Percentiles rank a stretch among this genome's conserved stretches.
Conservation (phyloP, 2,113 vertebrate genomes). For the Thinocorus orbignyianus region DNA sequence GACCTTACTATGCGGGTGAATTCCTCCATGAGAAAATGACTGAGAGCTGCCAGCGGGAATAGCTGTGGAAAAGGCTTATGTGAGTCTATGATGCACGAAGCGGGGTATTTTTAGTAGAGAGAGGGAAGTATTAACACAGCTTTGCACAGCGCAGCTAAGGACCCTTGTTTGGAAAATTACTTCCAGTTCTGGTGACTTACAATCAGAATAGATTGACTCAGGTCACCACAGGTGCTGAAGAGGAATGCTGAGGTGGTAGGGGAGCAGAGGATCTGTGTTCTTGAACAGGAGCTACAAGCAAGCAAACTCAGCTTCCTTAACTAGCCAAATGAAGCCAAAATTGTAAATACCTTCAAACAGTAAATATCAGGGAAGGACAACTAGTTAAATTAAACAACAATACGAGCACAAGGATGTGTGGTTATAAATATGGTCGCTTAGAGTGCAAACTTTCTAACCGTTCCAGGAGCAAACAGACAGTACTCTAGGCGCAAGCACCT, state of each 20-base stretch:
- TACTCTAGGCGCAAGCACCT: background rate
- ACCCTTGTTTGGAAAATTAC: constrained; percentile 13
- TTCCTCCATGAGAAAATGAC: background rate
- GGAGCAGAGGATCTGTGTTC: background rate
- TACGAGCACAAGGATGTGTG: background rate
- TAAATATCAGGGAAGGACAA: background rate
- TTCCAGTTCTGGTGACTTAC: background rate
- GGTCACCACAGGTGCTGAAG: background rate
- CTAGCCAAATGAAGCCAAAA: background rate
- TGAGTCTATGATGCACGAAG: background rate
- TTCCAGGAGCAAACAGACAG: background rate
- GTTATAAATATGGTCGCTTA: background rate
- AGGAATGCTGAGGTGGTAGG: background rate
- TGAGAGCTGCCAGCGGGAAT: background rate
- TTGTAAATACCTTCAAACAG: background rate
- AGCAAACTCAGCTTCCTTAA: background rate
- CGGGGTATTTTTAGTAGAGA: background rate
- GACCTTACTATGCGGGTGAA: background rate
- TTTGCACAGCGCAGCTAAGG: background rate
- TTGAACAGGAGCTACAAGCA: background rate
- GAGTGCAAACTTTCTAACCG: background rate
- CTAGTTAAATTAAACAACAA: background rate
- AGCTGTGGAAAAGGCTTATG: constrained; percentile 20
- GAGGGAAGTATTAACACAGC: background rate
- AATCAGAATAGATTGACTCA: constrained; percentile 14